phyloP scores from a whole-genome alignment of 35 echinoderm and acorn worm genomes.

The Ptychodera flava region DNA sequence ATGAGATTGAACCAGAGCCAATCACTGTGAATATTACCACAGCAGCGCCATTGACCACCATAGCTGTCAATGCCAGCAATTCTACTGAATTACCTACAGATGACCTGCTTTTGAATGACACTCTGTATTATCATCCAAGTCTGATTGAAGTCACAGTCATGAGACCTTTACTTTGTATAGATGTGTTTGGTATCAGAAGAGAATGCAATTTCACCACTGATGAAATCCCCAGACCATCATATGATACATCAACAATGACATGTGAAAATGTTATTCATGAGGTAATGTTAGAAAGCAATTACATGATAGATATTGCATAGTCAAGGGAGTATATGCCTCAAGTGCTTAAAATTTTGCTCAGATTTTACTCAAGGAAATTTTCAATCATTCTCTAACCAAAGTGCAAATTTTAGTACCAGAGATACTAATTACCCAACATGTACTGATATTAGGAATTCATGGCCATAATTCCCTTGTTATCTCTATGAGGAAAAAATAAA shows the following conservation, averaged over 20 bases:
- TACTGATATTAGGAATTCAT: too few species aligned
- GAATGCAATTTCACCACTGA: conserved; percentile 37
- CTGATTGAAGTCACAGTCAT: conserved; percentile 35
- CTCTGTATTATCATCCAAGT: conserved; percentile 33
- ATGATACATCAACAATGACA: conserved; percentile 30
- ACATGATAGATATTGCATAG: too few species aligned
- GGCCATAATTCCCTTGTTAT: too few species aligned
- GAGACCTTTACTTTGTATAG: conserved; percentile 37
- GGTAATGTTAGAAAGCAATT: too few species aligned
- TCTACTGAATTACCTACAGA: not conserved
- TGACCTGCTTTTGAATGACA: not conserved
- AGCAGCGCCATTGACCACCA: conserved; percentile 2
- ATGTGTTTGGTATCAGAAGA: conserved; percentile 18
- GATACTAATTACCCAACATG: too few species aligned
- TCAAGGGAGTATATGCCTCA: too few species aligned
- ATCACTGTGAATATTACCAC: conserved; percentile 37
- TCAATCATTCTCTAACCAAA: too few species aligned
- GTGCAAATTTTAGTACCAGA: too few species aligned
- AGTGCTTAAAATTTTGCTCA: too few species aligned
- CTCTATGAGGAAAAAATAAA: too few species aligned
- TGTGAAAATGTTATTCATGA: conserved; percentile 60
- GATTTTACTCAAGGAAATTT: too few species aligned
- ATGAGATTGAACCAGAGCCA: conserved; percentile 40
- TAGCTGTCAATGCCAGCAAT: conserved; percentile 8
- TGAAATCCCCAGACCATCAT: conserved; percentile 43